These are phyloP conservation scores for Trigoniulus corallinus DNA, from an alignment of 1,140 invertebrate species.

Conservation along the genomic window DNA sequence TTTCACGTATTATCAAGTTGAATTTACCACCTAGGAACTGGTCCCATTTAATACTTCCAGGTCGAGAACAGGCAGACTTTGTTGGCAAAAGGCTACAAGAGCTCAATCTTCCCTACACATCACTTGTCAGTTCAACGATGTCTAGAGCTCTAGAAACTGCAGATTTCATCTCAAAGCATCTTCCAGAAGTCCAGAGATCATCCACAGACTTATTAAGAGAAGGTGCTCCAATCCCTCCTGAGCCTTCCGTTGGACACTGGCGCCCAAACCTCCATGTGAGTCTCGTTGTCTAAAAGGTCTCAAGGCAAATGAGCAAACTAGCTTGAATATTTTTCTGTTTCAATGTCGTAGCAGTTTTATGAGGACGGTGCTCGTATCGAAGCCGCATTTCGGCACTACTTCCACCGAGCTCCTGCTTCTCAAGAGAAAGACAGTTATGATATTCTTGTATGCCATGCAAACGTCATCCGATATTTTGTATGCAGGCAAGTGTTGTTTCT, in stretches of 20 bases:
- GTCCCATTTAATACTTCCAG: not conserved
- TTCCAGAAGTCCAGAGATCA: conserved; percentile 30
- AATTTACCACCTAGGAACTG: not conserved
- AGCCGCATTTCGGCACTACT: conserved; percentile 84
- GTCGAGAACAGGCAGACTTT: conserved; percentile 7
- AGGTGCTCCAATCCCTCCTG: conserved; percentile 75
- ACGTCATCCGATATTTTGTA: conserved; percentile 95
- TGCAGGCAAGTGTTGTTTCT: conserved; percentile 51
- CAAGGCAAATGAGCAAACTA: conserved; percentile 1
- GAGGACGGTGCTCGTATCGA: conserved; percentile 92
- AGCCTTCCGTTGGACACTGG: conserved; percentile 76
- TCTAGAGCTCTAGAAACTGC: conserved; percentile 80
- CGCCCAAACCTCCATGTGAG: conserved; percentile 53
- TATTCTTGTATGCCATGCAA: conserved; percentile 90
- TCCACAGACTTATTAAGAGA: conserved; percentile 60
- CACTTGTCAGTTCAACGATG: conserved; percentile 79
- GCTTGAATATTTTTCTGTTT: conserved; percentile 2
- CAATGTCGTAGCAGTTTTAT: conserved; percentile 56
- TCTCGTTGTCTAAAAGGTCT: not conserved
- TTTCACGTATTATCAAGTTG: not conserved
- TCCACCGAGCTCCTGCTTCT: conserved; percentile 64
- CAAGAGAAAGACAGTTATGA: conserved; percentile 79
- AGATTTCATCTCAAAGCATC: conserved; percentile 51
- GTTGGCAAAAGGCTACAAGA: conserved; percentile 30
- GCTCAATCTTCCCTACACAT: conserved; percentile 56